Evolutionary conservation across 1,140 invertebrate genomes (phyloP), one percentile per base, ranked within the genome.

Genomic region (Nephila pilipes): DNA sequence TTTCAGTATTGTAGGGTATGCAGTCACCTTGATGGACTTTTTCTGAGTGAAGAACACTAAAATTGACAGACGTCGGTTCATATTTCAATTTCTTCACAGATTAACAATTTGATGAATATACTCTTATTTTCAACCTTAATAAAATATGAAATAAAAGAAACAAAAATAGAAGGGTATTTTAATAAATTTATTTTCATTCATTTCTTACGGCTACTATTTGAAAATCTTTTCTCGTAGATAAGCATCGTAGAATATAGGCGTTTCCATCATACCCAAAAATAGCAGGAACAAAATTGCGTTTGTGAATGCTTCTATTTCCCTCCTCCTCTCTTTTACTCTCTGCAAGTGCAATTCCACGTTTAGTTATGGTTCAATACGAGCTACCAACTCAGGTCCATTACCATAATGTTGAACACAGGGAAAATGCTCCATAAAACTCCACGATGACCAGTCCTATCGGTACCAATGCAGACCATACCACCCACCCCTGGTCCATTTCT

Each of bases 381-480:
- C 38, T 75, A 25, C 80, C 38, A 55, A 81, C 80, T 55, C 20
- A 54, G 20, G 80, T 81, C 80, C 80, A 81, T 81, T 81, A 81
- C 46, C 80, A 81, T 81, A 81, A 81, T 81, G 80, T 81, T 46
- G 80, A 81, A 81, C 80, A 81, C 20, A 25, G 46, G 38, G 22
- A 81, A 55, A 81, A 81, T 81, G 80, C 46, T 81, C 80, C 80
- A 81, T 81, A 81, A 81, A 81, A 55, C 38, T 46, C 69, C 69
- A 22, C 80, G 80, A 81, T 81, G 80, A 81, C 80, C 80, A 81
- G 46, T 55, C 38, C 38, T 81, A 81, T 81, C 80, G 80, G 80
- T 46, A 75, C 10, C 29, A 25, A 18, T 18, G 69, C 69, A 75
- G 69, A 14, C 14, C 32, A 32, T 75, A 36, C 69, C 29, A 32